A percentile compares a stretch with the other conserved stretches of the same genome.
Conservation (phyloP, 2,797 vertebrate species). For the Ptychobarbus kaznakovi region DNA sequence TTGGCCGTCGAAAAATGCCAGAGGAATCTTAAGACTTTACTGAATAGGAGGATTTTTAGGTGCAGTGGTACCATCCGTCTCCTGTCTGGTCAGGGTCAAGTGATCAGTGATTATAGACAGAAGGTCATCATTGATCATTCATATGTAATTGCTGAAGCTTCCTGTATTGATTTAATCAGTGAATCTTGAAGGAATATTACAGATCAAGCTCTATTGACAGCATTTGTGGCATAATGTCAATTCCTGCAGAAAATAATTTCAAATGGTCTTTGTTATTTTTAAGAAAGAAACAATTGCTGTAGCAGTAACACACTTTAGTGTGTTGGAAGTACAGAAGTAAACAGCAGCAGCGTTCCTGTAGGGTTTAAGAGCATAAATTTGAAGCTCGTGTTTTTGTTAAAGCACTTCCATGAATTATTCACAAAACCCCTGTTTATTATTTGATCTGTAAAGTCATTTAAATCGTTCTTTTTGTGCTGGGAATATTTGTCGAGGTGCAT, state of each 20-base stretch:
- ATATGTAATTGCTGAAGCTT: conserved; percentile 47
- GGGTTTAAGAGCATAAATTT: conserved; percentile 6
- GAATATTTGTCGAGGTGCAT: neutral
- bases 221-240: neutral
- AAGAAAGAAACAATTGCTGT: neutral
- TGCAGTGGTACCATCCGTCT: conserved; percentile 43
- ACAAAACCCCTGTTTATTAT: neutral
- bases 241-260: neutral
- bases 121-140: conserved; percentile 58
- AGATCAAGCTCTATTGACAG: neutral
- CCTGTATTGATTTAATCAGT: neutral
- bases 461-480: neutral
- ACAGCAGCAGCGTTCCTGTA: neutral
- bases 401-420: neutral
- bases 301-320: neutral
- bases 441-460: conserved; percentile 12
- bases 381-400: neutral
- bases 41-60: conserved; percentile 52
- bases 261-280: neutral
- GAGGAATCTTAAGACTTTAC: conserved; percentile 36
- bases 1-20: conserved; percentile 50
- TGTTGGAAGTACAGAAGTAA: neutral
- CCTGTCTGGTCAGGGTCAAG: conserved; percentile 43
- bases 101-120: conserved; percentile 31
- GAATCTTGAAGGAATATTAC: neutral